Evolutionary conservation across 2,888 invertebrate genomes (phyloP).

Genomic region (Poecilobothrus nobilitatus): DNA sequence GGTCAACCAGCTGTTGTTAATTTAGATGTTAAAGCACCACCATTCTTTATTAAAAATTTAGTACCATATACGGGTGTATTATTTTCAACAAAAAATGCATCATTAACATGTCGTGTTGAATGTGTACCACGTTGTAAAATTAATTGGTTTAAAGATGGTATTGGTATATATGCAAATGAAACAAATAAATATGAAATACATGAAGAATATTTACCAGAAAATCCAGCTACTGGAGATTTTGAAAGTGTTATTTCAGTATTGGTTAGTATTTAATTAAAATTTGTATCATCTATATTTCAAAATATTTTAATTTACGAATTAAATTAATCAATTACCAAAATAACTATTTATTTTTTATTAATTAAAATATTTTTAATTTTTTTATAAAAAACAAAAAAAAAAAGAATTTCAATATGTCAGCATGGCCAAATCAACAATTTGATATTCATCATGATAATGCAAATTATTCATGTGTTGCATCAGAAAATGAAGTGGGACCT

Average conservation of each 20-base stretch:
- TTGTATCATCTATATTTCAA: too few species aligned
- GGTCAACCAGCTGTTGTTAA: slow-evolving; percentile 59
- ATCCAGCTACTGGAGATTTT: slow-evolving; percentile 74
- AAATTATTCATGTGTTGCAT: slow-evolving; percentile 76
- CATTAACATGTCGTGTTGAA: slow-evolving; percentile 79
- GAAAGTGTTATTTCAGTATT: slow-evolving; percentile 81
- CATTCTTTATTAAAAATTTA: slow-evolving; percentile 76
- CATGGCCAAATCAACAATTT: slow-evolving; percentile 70
- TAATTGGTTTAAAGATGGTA: slow-evolving; percentile 73
- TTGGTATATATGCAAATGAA: slow-evolving; percentile 55
- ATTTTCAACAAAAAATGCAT: slow-evolving; percentile 65
- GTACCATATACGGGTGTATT: slow-evolving; percentile 72
- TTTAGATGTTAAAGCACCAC: slow-evolving; percentile 72
- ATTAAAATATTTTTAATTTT: too few species aligned
- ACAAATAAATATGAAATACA: slow-evolving; percentile 59
- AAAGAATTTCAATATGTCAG: slow-evolving; percentile 75
- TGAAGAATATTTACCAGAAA: slow-evolving; percentile 59
- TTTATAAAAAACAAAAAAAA: slow-evolving; percentile 18
- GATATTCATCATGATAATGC: slow-evolving; percentile 69
- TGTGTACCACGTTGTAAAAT: slow-evolving; percentile 80
- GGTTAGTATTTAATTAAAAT: slow-evolving; percentile 51
- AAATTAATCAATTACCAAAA: too few species aligned
- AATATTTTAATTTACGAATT: not conserved
- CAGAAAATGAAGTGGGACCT: slow-evolving; percentile 65
- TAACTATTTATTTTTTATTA: too few species aligned